Base-by-base conservation (phyloP, 2,888 invertebrate species). In the Heliconius hortense region DNA sequence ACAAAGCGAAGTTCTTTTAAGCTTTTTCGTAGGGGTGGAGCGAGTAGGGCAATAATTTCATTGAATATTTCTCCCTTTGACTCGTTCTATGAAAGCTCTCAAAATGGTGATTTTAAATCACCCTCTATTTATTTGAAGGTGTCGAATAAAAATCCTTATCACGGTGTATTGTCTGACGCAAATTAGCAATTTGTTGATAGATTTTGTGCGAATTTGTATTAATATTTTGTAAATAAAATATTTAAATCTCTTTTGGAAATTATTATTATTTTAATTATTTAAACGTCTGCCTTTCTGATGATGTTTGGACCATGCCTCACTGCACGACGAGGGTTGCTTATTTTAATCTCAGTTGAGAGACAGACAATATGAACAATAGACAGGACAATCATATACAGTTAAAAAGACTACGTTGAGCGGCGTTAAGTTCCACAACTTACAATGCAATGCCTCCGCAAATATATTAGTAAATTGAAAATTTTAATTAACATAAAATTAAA, bases 1-100 rank as follows among this genome's bases (percentile, higher is more conserved):
- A 73, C 59, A 77, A 73, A 68, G 72, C 43, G 69, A 72, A 68
- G 63, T 60, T 72, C 73, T 71, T 77, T 78, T 35, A 67, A 76
- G 69, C 59, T 76, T 76, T 74, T 72, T 31, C 67, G 72, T 69
- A 39, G 72, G 75, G 69, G 72, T 67, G 73, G 69, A 64, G 48
- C 68, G 74, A 78, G 78, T 75, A 70, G 74, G 78, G 73, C 75
- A 77, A 78, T 79, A 79, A 79, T 79, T 79, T 78, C 74, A 79
- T 79, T 79, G 75, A 74, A 76, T 78, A 78, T 77, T 79, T 79
- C 77, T 73, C 77, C 75, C 75, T 70, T 59, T 73, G 63, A 76
- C 76, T 72, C 68, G 67, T 68, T 62, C 60, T 48, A 66, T 70
- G 62, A 68, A 77, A 77, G 73, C 73, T 71, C 76, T 73, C 76